Evolutionary conservation across 2,888 invertebrate species (phyloP), one percentile per base, ranked within the genome.

Genomic region (Pycnomerus fuliginosus): DNA sequence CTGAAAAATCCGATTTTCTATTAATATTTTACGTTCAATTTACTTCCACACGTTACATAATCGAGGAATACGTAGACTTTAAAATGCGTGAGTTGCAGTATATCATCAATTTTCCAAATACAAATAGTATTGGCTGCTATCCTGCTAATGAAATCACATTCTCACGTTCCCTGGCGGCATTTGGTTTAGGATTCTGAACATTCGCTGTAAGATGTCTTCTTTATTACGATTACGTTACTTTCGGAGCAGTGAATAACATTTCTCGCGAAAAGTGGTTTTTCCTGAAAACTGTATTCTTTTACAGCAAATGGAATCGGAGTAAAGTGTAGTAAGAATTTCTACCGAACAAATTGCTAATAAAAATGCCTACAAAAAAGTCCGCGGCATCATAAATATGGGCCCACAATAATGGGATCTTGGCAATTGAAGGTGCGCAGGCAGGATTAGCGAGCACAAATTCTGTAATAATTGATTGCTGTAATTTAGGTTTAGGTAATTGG

Each of bases 91-190:
- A 46, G 46, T 48, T 48, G 44, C 35, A 48, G 32, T 40, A 39
- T 39, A 40, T 43, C 44, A 48, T 48, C 40, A 48, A 48, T 39
- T 43, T 43, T 40, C 34, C 27, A 16, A 30, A 24, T 48, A 39
- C 44, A 48, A 43, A 48, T 48, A 47, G 38, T 43, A 48, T 44
- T 48, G 40, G 48, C 39, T 43, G 27, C 37, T 34, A 35, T 43
- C 38, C 31, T 44, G 42, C 37, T 48, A 44, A 48, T 48, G 48
- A 48, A 48, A 48, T 48, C 48, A 44, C 48, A 48, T 39, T 48
- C 38, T 43, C 48, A 44, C 48, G 43, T 44, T 43, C 31, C 43
- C 44, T 32, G 20, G 37, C 30, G 46, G 46, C 30, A 41, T 41
- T 46, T 37, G 36, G 41, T 46, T 46, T 37, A 36, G 39, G 39